These are phyloP conservation scores for Phortica magna DNA, from an alignment of 2,888 invertebrate species.

Conservation along the genomic window DNA sequence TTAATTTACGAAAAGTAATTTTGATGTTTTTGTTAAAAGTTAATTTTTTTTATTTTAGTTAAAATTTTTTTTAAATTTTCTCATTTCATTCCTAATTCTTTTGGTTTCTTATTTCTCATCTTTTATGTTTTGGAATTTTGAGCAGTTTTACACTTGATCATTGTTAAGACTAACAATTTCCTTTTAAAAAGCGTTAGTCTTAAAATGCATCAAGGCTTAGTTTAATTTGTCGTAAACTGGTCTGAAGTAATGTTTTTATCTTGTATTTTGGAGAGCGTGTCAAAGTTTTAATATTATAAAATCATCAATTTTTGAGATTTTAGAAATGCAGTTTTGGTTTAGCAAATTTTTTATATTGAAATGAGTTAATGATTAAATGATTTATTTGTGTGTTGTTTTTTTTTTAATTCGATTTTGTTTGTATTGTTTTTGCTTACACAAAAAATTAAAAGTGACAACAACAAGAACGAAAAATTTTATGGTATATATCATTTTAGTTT, in stretches of 20 bases:
- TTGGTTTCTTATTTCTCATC: background rate
- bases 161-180: slow-evolving; percentile 52
- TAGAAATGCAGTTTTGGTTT: slow-evolving; percentile 60
- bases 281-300: slow-evolving; percentile 77
- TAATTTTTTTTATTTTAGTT: slow-evolving; percentile 35
- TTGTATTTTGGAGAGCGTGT: slow-evolving; percentile 62
- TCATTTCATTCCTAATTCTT: background rate
- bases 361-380: slow-evolving; percentile 18
- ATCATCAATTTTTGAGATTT: slow-evolving; percentile 71
- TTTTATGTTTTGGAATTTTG: slow-evolving; percentile 49
- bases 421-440: slow-evolving; percentile 40
- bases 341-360: slow-evolving; percentile 10
- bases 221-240: slow-evolving; percentile 28
- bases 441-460: slow-evolving; percentile 42
- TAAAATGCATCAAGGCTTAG: slow-evolving; percentile 45
- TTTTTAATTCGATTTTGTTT: background rate
- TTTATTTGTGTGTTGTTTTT: slow-evolving; percentile 2
- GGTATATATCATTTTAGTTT: background rate
- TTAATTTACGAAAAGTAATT: background rate
- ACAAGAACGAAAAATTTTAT: slow-evolving; percentile 43
- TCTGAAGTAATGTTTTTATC: slow-evolving; percentile 38
- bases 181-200: slow-evolving; percentile 36
- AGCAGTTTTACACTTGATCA: slow-evolving; percentile 33
- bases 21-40: background rate
- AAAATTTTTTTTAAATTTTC: slow-evolving; percentile 29